Evolutionary conservation across 2,888 invertebrate genomes (phyloP), one percentile per base, ranked within the genome.

Genomic region (Lasius fuliginosus): DNA sequence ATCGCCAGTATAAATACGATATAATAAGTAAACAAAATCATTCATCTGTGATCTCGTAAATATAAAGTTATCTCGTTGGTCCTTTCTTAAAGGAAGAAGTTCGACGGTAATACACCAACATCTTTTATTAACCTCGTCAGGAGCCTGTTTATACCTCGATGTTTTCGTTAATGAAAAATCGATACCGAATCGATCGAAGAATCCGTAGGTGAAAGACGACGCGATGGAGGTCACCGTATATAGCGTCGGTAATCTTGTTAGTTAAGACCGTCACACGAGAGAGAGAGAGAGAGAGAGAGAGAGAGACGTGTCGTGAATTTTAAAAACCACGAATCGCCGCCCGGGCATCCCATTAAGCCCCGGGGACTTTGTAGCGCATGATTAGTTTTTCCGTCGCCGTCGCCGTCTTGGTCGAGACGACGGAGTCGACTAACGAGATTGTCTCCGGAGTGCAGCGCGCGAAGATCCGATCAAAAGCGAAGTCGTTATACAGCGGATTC

Each of bases 361-460:
- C 64, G 40, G n/a, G 8, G 62, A 15, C 71, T 81, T 84, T 88
- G 75, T n/a, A 53, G 33, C 36, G 60, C 67, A 71, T 64, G 87
- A 86, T 82, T 76, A 71, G 82, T 82, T 84, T 79, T 68, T 82
- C 76, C 65, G 75, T 87, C 65, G 67, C 12, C 65, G 75, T 87
- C 65, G 67, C 12, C 15, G 40, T 58, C 73, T 69, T 56, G 27
- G 71, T 56, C 36, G 77, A 40, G 77, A 40, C 42, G 56, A 42
- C 42, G 68, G 56, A 12, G 46, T 46, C 36, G 33, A 69, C 75
- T 83, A 76, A 87, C 64, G 68, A 86, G 77, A 82, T 79, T 82
- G 82, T 75, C 76, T 65, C 40, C n/a, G 60, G 27, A 62, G 49
- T 42, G 58, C 56, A 49, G 68, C 56, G 62, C 58, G 75, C 58